A percentile compares a stretch with the other conserved stretches of the same genome.
These are phyloP conservation scores for Neoarius graeffei DNA, from an alignment of 2,113 vertebrate species.

Conservation along the genomic window DNA sequence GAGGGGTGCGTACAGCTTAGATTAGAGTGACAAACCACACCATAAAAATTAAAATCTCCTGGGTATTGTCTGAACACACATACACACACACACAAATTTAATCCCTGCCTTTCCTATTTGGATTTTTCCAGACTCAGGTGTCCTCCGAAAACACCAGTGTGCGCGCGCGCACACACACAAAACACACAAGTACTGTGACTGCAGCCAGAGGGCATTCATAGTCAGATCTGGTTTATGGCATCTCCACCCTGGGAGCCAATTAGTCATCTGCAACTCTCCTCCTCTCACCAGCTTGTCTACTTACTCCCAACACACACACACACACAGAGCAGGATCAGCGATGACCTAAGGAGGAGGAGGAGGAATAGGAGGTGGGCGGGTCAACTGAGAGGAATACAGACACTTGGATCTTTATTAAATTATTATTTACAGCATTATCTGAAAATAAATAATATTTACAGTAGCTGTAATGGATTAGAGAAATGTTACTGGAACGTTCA, in stretches of 20 bases:
- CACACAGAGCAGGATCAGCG: constrained; percentile 1
- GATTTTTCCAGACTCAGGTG: neutral
- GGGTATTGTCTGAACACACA: neutral
- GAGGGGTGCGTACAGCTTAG: neutral
- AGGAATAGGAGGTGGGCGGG: no score
- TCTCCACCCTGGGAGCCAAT: constrained; percentile 45
- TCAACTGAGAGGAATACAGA: neutral
- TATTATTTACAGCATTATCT: neutral
- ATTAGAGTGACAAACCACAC: neutral
- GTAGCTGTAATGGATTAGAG: neutral
- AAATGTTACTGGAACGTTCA: neutral
- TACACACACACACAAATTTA: constrained; percentile 25
- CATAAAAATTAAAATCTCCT: neutral
- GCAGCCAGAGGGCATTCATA: constrained; percentile 40
- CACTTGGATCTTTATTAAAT: constrained; percentile 7
- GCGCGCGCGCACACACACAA: constrained; percentile 13
- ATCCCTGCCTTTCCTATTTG: neutral
- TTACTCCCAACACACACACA: constrained; percentile 29
- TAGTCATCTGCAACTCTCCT: constrained; percentile 14
- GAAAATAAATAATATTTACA: neutral
- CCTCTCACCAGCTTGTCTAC: constrained; percentile 12
- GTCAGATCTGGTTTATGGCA: constrained; percentile 30
- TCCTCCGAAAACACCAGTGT: neutral
- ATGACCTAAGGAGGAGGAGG: neutral
- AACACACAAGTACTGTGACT: constrained; percentile 16